A percentile compares a stretch with the other conserved stretches of the same genome.
Evolutionary conservation across 1,140 invertebrate genomes (phyloP).

Genomic region (Muscidifurax raptorellus): DNA sequence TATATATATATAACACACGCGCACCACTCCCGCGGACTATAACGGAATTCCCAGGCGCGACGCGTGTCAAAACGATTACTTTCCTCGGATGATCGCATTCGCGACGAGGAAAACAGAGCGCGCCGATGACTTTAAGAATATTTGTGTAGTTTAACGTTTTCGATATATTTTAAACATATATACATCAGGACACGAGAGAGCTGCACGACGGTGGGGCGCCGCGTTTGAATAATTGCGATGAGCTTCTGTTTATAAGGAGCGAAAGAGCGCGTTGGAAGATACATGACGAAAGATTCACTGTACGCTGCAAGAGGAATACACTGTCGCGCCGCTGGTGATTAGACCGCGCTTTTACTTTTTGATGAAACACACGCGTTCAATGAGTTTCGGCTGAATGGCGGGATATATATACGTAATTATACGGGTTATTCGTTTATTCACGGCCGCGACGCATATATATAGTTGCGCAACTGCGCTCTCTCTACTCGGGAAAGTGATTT

Average conservation of each 20-base stretch:
- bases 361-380: neutral
- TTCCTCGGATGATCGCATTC: neutral
- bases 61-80: conserved; percentile 12
- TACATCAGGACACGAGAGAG: too few species aligned
- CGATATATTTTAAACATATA: too few species aligned
- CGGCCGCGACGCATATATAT: too few species aligned
- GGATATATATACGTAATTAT: too few species aligned
- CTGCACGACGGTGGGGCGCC: too few species aligned
- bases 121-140: too few species aligned
- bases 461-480: neutral
- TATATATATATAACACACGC: neutral
- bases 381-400: neutral
- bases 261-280: too few species aligned
- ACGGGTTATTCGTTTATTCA: neutral
- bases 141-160: too few species aligned
- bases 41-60: conserved; percentile 5
- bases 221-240: too few species aligned
- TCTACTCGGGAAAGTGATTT: too few species aligned
- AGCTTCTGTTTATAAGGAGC: too few species aligned
- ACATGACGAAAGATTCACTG: conserved; percentile 3
- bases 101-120: too few species aligned
- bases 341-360: neutral
- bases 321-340: neutral
- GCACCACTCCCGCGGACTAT: conserved; percentile 19
- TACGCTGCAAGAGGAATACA: neutral